A percentile compares a stretch with the other conserved stretches of the same genome.
Conservation (phyloP, 2,797 vertebrate genomes). For the Tiaroga cobitis region DNA sequence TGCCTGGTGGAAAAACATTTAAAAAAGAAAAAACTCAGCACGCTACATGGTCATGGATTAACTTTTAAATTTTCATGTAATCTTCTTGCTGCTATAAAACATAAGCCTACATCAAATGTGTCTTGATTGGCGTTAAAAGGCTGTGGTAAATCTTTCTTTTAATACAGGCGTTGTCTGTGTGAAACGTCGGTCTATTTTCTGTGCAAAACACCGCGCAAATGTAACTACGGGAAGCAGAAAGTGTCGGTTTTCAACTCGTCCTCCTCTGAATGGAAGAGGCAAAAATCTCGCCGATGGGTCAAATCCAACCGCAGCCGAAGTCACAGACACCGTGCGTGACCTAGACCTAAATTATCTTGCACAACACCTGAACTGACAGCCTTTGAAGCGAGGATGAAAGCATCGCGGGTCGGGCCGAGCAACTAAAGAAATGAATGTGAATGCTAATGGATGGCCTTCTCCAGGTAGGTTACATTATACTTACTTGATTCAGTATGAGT, state of each 20-base stretch:
- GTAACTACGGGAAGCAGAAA: neutral
- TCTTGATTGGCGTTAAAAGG: neutral
- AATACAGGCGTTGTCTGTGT: too few relatives aligned
- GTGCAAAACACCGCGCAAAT: too few relatives aligned
- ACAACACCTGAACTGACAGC: too few relatives aligned
- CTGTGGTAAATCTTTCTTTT: too few relatives aligned
- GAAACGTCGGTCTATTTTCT: neutral
- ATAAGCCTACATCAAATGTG: neutral
- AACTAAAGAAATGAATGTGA: neutral
- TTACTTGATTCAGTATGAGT: slow-evolving; percentile 15
- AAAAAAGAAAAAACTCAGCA: neutral
- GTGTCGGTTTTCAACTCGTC: neutral
- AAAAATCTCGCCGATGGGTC: neutral
- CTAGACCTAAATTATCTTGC: neutral
- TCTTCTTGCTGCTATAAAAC: too few relatives aligned
- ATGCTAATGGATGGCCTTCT: neutral
- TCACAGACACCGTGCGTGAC: too few relatives aligned
- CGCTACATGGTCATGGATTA: neutral
- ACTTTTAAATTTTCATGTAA: neutral
- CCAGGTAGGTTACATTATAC: neutral
- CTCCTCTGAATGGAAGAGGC: neutral
- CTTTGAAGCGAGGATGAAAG: neutral
- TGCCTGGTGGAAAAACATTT: neutral
- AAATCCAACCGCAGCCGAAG: too few relatives aligned
- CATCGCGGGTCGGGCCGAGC: too few relatives aligned